Evolutionary conservation across 2,797 vertebrate species (phyloP).

Genomic region (Muscicapa striata): DNA sequence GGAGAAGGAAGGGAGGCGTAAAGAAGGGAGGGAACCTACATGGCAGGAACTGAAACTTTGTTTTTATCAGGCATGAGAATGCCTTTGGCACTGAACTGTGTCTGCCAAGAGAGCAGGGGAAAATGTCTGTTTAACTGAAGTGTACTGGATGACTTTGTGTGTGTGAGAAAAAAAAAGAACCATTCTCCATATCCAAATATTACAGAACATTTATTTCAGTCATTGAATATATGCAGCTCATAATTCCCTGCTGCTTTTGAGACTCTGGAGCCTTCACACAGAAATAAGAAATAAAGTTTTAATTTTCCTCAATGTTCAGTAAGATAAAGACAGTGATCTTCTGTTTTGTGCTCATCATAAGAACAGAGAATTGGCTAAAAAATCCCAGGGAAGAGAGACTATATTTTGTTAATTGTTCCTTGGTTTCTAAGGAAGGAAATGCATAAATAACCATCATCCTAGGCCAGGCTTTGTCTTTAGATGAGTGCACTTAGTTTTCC

Average conservation of each 20-base stretch:
- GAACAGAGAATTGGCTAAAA: not conserved
- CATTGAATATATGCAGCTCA: not conserved
- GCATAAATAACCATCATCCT: not conserved
- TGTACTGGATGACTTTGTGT: not conserved
- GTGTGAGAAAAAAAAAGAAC: not conserved
- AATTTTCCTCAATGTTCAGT: not conserved
- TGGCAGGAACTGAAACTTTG: slow-evolving; percentile 38
- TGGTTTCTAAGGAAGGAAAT: not conserved
- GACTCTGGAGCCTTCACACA: not conserved
- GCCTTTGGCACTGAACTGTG: slow-evolving; percentile 27
- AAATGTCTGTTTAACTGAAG: not conserved
- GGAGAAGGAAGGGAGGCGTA: not conserved
- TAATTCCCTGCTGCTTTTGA: not conserved
- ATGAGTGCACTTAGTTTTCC: not conserved
- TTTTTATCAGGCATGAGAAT: not conserved
- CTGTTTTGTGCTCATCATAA: not conserved
- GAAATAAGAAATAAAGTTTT: slow-evolving; percentile 24
- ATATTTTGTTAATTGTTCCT: not conserved
- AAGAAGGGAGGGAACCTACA: not conserved
- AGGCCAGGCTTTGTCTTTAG: not conserved
- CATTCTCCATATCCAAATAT: not conserved
- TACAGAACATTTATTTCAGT: not conserved
- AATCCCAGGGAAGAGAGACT: not conserved
- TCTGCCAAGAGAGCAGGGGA: not conserved
- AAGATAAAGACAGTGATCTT: not conserved